phyloP scores from a whole-genome alignment of 92 coral and sea anemone genomes.

The Phenganax marumi region DNA sequence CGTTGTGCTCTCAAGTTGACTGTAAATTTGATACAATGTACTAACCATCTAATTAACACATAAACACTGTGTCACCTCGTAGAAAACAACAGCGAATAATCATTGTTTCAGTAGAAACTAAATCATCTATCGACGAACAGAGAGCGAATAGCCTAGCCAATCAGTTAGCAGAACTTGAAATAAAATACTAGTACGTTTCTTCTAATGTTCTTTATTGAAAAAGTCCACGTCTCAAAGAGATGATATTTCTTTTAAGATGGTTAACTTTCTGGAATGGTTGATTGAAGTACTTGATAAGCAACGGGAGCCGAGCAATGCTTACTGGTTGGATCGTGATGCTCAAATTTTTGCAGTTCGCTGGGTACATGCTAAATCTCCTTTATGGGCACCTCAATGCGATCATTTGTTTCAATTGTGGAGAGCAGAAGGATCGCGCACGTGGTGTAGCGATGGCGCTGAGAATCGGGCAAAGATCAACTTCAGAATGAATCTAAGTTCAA shows the following conservation, averaged over 20 bases:
- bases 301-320: neutral
- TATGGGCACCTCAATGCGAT: neutral
- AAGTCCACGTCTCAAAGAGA: neutral
- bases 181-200: neutral
- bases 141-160: too few species aligned
- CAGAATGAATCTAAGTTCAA: conserved; percentile 7
- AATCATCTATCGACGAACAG: too few species aligned
- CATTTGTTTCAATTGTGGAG: conserved; percentile 11
- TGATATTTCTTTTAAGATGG: neutral
- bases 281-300: neutral
- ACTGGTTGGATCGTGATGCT: neutral
- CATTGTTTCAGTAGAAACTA: too few species aligned
- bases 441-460: neutral
- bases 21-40: too few species aligned
- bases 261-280: neutral
- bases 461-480: neutral
- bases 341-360: conserved; percentile 14
- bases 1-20: too few species aligned
- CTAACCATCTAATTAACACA: too few species aligned
- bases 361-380: neutral
- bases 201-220: neutral
- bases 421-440: neutral
- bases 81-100: too few species aligned
- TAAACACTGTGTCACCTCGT: too few species aligned
- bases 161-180: too few species aligned